Percentiles rank a stretch among this genome's conserved stretches.
These are phyloP conservation scores for Zenarchopterus dispar DNA, from an alignment of 2,797 vertebrate genomes.

Conservation along the genomic window DNA sequence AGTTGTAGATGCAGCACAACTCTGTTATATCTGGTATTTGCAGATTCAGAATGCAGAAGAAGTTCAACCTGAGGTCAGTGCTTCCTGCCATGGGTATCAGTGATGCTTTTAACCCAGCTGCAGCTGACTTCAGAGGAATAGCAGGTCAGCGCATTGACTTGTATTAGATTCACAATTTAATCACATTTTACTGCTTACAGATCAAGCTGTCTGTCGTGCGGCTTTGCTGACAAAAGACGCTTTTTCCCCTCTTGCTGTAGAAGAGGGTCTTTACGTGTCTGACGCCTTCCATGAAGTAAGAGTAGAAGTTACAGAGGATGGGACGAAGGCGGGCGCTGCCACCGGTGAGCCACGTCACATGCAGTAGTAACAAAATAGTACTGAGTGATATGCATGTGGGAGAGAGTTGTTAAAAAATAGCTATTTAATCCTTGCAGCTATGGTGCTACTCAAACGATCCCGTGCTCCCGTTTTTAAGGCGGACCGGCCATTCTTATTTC, in stretches of 20 bases:
- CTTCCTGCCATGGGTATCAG: constrained; percentile 87
- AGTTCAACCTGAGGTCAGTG: constrained; percentile 87
- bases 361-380: neutral
- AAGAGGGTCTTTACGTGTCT: constrained; percentile 87
- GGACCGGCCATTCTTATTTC: constrained; percentile 89
- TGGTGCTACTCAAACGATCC: constrained; percentile 91
- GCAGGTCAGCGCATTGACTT: constrained; percentile 80
- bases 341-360: constrained; percentile 79
- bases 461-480: constrained; percentile 90
- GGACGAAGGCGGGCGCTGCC: constrained; percentile 86
- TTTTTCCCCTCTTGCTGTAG: constrained; percentile 70
- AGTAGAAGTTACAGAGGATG: constrained; percentile 89
- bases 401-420: neutral
- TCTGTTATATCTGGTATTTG: constrained; percentile 3
- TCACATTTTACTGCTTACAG: too few relatives aligned
- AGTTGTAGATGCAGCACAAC: neutral
- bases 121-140: constrained; percentile 90
- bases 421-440: constrained; percentile 72
- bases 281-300: constrained; percentile 89
- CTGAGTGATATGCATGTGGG: neutral
- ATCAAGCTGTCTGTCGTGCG: neutral
- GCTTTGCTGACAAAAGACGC: constrained; percentile 5
- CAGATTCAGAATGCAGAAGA: constrained; percentile 90
- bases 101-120: constrained; percentile 86
- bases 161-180: neutral